These are phyloP conservation scores for Cantharis rustica DNA, from an alignment of 2,888 invertebrate species.

Conservation along the genomic window DNA sequence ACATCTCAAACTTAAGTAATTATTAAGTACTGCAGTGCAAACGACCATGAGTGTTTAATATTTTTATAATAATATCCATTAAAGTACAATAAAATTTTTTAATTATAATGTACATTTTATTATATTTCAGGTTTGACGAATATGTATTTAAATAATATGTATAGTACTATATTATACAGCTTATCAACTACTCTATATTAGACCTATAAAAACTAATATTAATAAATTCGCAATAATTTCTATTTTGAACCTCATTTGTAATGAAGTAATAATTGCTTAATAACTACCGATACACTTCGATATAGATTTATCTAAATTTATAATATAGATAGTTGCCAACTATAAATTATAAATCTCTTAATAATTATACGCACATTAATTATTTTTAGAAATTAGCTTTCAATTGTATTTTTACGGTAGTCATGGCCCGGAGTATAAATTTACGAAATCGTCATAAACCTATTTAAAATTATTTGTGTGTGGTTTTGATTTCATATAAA, in stretches of 20 bases:
- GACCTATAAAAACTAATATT: neutral
- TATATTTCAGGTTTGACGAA: neutral
- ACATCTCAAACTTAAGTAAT: too few species aligned
- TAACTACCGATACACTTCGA: neutral
- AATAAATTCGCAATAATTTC: neutral
- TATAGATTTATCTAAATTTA: neutral
- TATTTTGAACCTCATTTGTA: neutral
- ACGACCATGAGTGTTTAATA: too few species aligned
- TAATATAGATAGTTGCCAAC: neutral
- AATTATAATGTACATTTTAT: neutral
- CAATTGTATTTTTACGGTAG: conserved; percentile 18
- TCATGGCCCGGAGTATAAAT: conserved; percentile 1
- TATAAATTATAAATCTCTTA: neutral
- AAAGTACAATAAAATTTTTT: neutral
- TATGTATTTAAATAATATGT: neutral
- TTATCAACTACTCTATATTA: neutral
- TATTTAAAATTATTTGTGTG: neutral
- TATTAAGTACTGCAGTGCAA: too few species aligned
- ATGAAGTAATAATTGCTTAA: neutral
- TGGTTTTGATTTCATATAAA: neutral
- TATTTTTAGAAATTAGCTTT: conserved; percentile 16
- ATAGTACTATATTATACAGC: too few species aligned
- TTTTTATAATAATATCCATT: neutral
- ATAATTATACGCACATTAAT: conserved; percentile 12
- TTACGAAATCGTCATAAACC: neutral